phyloP scores from a whole-genome alignment of 2,113 vertebrate genomes.

The Cervus canadensis region DNA sequence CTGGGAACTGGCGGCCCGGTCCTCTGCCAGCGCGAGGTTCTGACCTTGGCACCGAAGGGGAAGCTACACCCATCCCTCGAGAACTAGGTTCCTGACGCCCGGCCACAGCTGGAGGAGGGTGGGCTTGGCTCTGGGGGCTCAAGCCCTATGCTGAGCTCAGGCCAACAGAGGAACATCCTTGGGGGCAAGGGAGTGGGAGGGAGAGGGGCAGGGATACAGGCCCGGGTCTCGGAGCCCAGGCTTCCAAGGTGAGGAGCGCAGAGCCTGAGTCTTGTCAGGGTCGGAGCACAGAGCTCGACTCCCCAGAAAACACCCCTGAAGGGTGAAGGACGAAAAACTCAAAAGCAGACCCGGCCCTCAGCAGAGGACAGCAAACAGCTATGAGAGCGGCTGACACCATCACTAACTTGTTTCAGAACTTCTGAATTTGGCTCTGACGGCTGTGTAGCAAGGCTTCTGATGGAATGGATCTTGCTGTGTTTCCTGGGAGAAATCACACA shows the following conservation, averaged over 20 bases:
- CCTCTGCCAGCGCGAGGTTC: background rate
- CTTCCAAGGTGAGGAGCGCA: rapidly evolving
- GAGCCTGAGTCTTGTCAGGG: background rate
- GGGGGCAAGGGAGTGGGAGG: too few species aligned
- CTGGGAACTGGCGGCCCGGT: background rate
- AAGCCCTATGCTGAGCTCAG: background rate
- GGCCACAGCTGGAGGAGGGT: background rate
- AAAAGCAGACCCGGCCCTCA: background rate
- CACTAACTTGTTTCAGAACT: constrained; percentile 95
- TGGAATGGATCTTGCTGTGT: constrained; percentile 94
- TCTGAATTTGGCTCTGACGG: constrained; percentile 87
- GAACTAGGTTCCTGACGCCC: background rate
- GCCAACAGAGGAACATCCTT: background rate
- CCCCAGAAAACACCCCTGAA: too few species aligned
- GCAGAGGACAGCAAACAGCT: background rate
- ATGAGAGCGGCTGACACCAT: background rate
- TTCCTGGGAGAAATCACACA: constrained; percentile 85
- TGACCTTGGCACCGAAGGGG: background rate
- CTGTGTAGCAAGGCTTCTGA: constrained; percentile 87
- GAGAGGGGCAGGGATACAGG: background rate
- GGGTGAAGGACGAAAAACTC: background rate
- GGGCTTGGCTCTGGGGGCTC: background rate
- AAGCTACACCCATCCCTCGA: background rate
- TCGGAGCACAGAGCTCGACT: too few species aligned
- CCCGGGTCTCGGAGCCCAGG: background rate